Conservation (phyloP, 2,113 vertebrate species). For the Asarcornis scutulata region DNA sequence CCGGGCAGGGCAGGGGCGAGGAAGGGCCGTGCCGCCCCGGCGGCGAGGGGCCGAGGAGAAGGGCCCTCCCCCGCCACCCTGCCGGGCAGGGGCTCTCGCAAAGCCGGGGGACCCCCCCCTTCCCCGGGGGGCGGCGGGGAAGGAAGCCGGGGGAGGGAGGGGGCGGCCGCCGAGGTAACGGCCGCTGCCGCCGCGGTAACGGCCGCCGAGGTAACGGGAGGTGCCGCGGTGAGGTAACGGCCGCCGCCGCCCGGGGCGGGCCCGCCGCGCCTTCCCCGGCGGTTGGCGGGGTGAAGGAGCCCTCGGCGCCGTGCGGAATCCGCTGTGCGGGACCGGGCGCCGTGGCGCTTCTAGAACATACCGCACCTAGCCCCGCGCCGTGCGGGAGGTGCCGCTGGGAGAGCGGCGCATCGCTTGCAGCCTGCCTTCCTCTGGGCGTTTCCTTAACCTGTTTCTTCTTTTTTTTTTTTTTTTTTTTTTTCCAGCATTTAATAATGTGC, state of each 20-base stretch:
- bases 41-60: too few species aligned
- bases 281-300: neutral
- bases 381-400: neutral
- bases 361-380: neutral
- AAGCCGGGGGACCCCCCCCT: neutral
- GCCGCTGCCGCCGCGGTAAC: neutral
- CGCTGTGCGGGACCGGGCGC: neutral
- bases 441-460: neutral
- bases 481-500: neutral
- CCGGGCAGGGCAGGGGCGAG: too few species aligned
- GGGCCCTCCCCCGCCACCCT: too few species aligned
- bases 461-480: neutral
- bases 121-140: too few species aligned
- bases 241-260: neutral
- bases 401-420: neutral
- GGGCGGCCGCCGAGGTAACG: too few species aligned
- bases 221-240: too few species aligned
- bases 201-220: neutral
- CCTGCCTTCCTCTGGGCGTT: neutral
- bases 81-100: neutral
- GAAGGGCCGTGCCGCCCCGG: too few species aligned
- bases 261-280: neutral
- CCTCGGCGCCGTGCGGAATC: too few species aligned
- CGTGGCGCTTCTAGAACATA: slow-evolving; percentile 24
- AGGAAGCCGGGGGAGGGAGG: neutral